These are phyloP conservation scores for Malaclemys terrapin DNA, from an alignment of 2,113 vertebrate genomes.

Conservation along the genomic window DNA sequence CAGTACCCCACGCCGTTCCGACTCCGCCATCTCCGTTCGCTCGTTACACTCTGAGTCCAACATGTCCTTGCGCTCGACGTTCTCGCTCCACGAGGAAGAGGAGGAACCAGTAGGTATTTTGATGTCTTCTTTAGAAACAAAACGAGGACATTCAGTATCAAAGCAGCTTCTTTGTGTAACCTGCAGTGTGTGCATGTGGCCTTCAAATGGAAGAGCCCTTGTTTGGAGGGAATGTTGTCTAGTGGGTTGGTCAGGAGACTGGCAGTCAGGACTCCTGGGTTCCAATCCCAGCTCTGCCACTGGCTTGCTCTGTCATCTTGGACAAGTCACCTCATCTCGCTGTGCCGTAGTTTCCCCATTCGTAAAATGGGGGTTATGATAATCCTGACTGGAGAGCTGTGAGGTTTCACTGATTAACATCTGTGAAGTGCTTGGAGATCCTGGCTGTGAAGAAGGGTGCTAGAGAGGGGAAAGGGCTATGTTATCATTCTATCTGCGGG, in stretches of 20 bases:
- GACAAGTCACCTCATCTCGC: neutral
- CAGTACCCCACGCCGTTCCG: conserved; percentile 92
- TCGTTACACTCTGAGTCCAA: conserved; percentile 98
- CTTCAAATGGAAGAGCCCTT: neutral
- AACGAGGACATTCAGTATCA: conserved; percentile 3
- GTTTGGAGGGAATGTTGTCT: fast-evolving
- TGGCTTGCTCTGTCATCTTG: neutral
- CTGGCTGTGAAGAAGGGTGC: neutral
- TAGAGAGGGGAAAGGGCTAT: neutral
- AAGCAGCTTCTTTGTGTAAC: neutral
- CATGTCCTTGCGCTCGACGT: conserved; percentile 98
- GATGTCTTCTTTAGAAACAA: conserved; percentile 22
- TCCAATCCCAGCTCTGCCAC: neutral
- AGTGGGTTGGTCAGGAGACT: neutral
- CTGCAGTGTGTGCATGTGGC: neutral
- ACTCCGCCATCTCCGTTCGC: conserved; percentile 96
- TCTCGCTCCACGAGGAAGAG: conserved; percentile 97
- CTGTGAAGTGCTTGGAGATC: neutral
- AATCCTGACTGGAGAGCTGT: neutral
- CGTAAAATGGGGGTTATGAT: neutral
- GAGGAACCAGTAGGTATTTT: conserved; percentile 91
- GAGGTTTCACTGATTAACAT: neutral
- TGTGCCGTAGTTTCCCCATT: neutral
- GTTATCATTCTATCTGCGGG: neutral
- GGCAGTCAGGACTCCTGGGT: neutral